Evolutionary conservation across 2,888 invertebrate species (phyloP).

Genomic region (Parnassius mnemosyne): DNA sequence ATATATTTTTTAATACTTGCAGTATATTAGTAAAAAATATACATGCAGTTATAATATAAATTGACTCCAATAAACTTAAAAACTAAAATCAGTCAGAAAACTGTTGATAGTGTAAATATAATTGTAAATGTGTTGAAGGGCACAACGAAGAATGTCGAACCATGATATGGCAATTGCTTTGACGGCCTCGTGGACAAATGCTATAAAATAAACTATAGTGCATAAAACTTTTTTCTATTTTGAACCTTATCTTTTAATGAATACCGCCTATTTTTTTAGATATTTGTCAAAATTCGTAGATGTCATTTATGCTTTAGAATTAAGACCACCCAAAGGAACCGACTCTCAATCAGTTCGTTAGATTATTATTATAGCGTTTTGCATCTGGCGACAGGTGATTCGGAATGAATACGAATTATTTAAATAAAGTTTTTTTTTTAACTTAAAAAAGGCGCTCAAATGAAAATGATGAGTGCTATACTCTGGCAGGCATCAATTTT

Average conservation of each 20-base stretch:
- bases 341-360: slow-evolving; percentile 50
- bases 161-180: slow-evolving; percentile 21
- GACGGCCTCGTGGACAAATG: slow-evolving; percentile 13
- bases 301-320: slow-evolving; percentile 38
- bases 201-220: slow-evolving; percentile 12
- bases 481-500: neutral
- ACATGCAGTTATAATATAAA: no score
- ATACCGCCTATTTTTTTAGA: slow-evolving; percentile 1
- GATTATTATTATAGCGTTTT: slow-evolving; percentile 41
- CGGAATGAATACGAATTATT: slow-evolving; percentile 24
- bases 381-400: slow-evolving; percentile 47
- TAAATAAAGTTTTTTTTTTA: slow-evolving; percentile 22
- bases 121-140: no score
- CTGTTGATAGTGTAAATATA: no score
- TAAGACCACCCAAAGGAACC: slow-evolving; percentile 49
- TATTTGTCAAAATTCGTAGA: slow-evolving; percentile 4
- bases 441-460: neutral
- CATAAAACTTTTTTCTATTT: neutral
- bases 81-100: no score
- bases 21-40: no score
- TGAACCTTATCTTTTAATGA: neutral
- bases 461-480: slow-evolving; percentile 5
- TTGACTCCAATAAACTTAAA: no score
- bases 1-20: no score
- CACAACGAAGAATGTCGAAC: neutral